A percentile compares a stretch with the other conserved stretches of the same genome.
Evolutionary conservation across 2,888 invertebrate species (phyloP).

Genomic region (Bugulina stolonifera): DNA sequence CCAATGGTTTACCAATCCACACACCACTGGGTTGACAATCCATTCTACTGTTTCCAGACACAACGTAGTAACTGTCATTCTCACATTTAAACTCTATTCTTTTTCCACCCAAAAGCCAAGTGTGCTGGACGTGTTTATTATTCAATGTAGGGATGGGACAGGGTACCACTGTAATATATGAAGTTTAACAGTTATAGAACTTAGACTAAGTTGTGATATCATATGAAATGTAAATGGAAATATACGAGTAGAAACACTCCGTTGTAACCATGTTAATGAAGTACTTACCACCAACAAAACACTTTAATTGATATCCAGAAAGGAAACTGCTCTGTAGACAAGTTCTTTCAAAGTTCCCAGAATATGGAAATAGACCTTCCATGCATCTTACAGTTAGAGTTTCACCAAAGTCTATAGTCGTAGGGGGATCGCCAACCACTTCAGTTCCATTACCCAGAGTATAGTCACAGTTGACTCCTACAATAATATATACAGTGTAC

Average conservation of each 20-base stretch:
- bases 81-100: constrained; percentile 15
- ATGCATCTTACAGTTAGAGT: background rate
- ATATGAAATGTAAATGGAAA: too few species aligned
- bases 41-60: background rate
- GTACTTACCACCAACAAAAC: background rate
- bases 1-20: background rate
- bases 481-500: background rate
- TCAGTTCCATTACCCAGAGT: background rate
- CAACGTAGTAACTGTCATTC: background rate
- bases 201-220: too few species aligned
- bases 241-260: too few species aligned
- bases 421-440: background rate
- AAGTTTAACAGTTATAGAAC: too few species aligned
- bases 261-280: background rate
- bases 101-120: constrained; percentile 2
- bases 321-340: background rate
- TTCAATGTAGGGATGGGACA: background rate
- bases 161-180: background rate
- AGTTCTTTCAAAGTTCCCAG: background rate
- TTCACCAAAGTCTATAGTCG: background rate
- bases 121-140: background rate
- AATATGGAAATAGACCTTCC: background rate
- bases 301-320: background rate
- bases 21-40: background rate
- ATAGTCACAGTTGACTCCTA: background rate